Evolutionary conservation across 2,797 vertebrate genomes (phyloP).

Genomic region (Alexandromys oeconomus): DNA sequence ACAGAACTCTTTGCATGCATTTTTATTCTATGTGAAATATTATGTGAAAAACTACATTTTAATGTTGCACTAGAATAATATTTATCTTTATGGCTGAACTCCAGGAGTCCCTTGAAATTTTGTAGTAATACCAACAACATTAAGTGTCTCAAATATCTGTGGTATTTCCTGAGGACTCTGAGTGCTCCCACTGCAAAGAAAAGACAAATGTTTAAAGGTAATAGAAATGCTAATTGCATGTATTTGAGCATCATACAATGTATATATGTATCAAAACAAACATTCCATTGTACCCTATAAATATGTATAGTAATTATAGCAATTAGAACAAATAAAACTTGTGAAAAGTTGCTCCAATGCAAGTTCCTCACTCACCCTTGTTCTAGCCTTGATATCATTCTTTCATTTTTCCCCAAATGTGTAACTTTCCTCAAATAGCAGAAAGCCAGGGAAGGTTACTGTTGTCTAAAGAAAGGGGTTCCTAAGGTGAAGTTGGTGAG

Average conservation of each 20-base stretch:
- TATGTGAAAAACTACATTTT: background rate
- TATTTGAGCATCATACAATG: background rate
- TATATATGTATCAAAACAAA: background rate
- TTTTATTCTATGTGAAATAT: background rate
- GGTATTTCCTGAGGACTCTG: background rate
- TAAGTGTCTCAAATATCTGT: background rate
- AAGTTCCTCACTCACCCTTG: background rate
- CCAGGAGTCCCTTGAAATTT: background rate
- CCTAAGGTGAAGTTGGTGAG: background rate
- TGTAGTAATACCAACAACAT: background rate
- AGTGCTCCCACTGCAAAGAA: background rate
- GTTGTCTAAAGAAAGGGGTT: slow-evolving; percentile 14
- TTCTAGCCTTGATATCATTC: background rate
- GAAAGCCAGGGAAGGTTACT: background rate
- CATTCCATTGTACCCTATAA: background rate
- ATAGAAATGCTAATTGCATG: background rate
- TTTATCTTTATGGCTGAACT: background rate
- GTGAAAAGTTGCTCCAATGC: background rate
- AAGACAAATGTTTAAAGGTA: background rate
- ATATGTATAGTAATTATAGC: background rate
- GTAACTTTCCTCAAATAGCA: background rate
- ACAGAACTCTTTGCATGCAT: background rate
- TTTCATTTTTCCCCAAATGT: background rate
- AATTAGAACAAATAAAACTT: background rate
- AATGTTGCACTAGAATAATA: background rate